Evolutionary conservation across 2,113 vertebrate species (phyloP).

Genomic region (Lagopus leucura): DNA sequence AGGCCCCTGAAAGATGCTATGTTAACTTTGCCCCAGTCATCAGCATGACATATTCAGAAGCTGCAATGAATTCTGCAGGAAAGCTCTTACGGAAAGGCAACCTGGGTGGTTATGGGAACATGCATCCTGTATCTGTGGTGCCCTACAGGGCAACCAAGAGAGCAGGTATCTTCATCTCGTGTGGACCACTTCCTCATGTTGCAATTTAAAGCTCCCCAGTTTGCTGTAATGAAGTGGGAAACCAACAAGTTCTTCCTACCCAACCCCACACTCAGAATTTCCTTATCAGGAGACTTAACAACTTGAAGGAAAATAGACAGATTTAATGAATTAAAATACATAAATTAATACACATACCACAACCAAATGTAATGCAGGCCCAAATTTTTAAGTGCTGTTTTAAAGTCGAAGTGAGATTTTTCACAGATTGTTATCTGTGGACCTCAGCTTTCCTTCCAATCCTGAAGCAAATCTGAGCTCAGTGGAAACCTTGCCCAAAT

Average conservation of each 20-base stretch:
- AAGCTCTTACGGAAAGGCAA: background rate
- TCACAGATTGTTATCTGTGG: background rate
- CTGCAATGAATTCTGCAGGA: rapidly evolving
- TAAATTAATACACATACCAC: background rate
- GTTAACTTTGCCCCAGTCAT: background rate
- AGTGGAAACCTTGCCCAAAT: background rate
- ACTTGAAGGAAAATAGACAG: background rate
- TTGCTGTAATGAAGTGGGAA: background rate
- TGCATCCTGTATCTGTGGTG: rapidly evolving
- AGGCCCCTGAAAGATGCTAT: background rate
- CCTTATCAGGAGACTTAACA: background rate
- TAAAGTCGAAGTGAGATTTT: background rate
- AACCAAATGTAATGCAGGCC: background rate
- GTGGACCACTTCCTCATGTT: rapidly evolving
- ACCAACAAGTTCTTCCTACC: background rate
- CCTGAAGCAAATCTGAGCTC: background rate
- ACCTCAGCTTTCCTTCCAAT: background rate
- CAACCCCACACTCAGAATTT: background rate
- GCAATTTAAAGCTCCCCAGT: background rate
- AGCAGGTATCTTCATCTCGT: background rate
- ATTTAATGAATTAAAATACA: background rate
- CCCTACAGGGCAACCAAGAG: background rate
- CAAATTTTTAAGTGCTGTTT: background rate
- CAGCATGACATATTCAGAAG: background rate
- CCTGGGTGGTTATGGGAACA: rapidly evolving